Conservation (phyloP, 2,888 invertebrate species). For the Cantharis lateralis region DNA sequence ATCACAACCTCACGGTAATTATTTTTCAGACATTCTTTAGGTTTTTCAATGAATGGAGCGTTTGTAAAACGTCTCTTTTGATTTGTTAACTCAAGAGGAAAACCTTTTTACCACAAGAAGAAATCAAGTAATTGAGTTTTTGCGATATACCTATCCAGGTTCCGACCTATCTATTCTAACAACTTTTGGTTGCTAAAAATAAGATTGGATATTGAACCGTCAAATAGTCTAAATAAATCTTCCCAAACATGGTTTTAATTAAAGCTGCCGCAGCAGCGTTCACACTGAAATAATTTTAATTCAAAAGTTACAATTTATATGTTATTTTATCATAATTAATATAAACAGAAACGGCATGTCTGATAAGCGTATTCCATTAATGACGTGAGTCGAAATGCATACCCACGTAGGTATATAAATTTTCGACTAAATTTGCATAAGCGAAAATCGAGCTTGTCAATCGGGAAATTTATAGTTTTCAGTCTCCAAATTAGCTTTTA, state of each 20-base stretch:
- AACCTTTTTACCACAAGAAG: conserved; percentile 1
- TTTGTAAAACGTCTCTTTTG: neutral
- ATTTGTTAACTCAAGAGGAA: neutral
- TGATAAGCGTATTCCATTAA: conserved; percentile 4
- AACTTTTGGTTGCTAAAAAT: neutral
- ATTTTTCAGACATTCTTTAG: neutral
- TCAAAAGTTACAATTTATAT: neutral
- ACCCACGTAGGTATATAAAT: neutral
- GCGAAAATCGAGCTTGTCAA: neutral
- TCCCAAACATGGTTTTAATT: neutral
- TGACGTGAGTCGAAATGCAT: neutral
- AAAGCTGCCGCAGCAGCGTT: neutral
- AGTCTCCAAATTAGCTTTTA: neutral
- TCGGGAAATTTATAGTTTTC: neutral
- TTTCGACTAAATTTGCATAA: neutral
- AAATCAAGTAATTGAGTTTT: conserved; percentile 1
- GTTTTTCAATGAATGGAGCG: neutral
- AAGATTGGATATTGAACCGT: neutral
- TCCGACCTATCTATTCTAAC: neutral
- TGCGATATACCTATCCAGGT: neutral
- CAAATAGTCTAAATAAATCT: neutral
- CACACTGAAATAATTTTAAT: neutral
- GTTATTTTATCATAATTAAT: conserved; percentile 3
- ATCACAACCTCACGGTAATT: neutral
- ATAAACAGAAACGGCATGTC: neutral